Evolutionary conservation across 2,113 vertebrate species (phyloP), one percentile per base, ranked within the genome.

Genomic region (Ondatra zibethicus): DNA sequence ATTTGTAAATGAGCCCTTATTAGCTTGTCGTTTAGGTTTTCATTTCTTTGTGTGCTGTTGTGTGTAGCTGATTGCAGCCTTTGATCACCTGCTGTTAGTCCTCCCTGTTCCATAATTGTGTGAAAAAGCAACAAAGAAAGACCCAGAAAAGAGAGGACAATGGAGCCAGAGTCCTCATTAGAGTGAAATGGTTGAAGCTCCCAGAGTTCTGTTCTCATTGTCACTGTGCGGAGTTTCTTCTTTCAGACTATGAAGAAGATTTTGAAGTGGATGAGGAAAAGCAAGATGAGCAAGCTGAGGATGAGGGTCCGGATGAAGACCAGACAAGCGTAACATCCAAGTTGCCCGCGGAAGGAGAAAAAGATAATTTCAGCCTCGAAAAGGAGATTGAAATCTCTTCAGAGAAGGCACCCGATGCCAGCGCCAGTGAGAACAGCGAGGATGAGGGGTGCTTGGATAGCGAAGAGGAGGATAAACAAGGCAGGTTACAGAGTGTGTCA

Each of bases 171-270:
- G 88, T 63, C 96, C 93, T 96, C 84, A 96, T 97, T 97, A 96
- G 93, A 84, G 92, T 76, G 13, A 95, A 85, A 73, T 81, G 17
- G 52, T 61, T 90, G 80, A 89, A 95, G 50, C 42, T 58, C 68
- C 73, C 88, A 76, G 96, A 92, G 94, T 96, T 96, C 81, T 3
- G 7, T 97, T 97, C 98, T 91, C 96, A 82, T 77, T 96, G 88
- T 98, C 89, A 97, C 6, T 63, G 39, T 89, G 61, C 12, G 82
- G 63, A 87, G 65, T 95, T 96, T 98, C 72, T 97, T 98, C 88
- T 96, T 95, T 89, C 91, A 99, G 99, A 99, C 89, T 99, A 99
- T 85, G 99, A 99, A 92, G 99, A 99, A 97, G 99, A 99, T 98
- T 99, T 99, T 98, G 99, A 99, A 98, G 98, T 96, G 93, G 99